phyloP scores from a whole-genome alignment of 92 coral and sea anemone genomes.

The Phenganax subtilis region DNA sequence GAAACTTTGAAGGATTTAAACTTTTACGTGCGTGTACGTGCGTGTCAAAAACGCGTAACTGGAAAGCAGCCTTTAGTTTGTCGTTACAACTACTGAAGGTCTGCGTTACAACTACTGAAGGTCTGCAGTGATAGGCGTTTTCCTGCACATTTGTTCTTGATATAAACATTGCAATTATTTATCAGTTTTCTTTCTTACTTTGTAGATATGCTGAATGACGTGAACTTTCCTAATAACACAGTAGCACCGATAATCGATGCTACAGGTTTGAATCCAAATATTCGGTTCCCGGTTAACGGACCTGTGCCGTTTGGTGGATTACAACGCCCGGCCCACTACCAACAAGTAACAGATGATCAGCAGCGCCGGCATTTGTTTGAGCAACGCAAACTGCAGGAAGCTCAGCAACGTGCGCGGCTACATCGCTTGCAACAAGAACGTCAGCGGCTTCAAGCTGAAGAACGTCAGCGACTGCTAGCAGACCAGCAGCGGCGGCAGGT shows the following conservation, averaged over 20 bases:
- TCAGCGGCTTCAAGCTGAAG: conserved; percentile 43
- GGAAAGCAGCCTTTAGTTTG: no score
- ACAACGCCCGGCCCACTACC: conserved; percentile 52
- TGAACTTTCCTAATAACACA: background rate
- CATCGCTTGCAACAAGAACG: conserved; percentile 37
- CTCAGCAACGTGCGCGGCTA: conserved; percentile 25
- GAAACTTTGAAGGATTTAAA: no score
- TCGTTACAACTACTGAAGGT: no score
- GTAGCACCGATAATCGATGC: background rate
- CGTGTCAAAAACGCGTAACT: no score
- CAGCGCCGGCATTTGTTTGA: conserved; percentile 44
- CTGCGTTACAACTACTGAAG: no score
- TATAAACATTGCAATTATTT: background rate
- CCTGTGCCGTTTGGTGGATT: background rate
- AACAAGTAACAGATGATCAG: conserved; percentile 36
- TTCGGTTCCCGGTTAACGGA: background rate
- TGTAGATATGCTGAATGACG: conserved; percentile 1
- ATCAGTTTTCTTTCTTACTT: background rate
- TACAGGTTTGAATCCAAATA: background rate
- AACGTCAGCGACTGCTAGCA: background rate
- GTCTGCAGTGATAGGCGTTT: background rate
- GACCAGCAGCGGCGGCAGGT: conserved; percentile 30
- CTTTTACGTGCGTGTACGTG: no score
- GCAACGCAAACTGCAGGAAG: conserved; percentile 34
- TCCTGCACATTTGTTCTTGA: background rate